Percentiles rank a stretch among this genome's conserved stretches.
Evolutionary conservation across 2,888 invertebrate species (phyloP).

Genomic region (Catocala nupta): DNA sequence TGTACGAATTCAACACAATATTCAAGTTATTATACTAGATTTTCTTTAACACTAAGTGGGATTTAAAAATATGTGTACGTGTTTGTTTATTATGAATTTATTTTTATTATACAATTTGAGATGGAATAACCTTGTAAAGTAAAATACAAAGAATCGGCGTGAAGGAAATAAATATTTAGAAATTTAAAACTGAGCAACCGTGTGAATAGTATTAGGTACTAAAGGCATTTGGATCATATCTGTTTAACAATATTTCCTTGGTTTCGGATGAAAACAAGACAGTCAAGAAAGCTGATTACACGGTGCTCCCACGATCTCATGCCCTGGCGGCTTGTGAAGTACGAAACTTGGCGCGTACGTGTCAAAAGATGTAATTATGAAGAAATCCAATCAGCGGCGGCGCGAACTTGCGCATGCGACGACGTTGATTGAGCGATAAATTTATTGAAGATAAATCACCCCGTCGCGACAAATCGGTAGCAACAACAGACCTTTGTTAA

Average conservation of each 20-base stretch:
- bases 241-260: constrained; percentile 63
- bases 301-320: constrained; percentile 86
- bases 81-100: too few species aligned
- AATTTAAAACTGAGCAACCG: too few species aligned
- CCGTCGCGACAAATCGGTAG: constrained; percentile 82
- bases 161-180: too few species aligned
- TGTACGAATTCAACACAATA: too few species aligned
- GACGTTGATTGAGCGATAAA: constrained; percentile 85
- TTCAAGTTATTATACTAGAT: too few species aligned
- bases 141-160: too few species aligned
- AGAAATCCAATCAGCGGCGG: constrained; percentile 85
- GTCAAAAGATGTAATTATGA: constrained; percentile 88
- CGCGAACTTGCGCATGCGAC: constrained; percentile 72
- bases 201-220: not conserved
- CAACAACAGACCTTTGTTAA: constrained; percentile 65
- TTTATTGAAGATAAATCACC: constrained; percentile 83
- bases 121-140: too few species aligned
- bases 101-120: too few species aligned
- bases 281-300: constrained; percentile 85
- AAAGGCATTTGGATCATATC: constrained; percentile 44
- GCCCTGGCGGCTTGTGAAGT: constrained; percentile 79
- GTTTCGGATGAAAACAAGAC: constrained; percentile 80
- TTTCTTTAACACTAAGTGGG: too few species aligned
- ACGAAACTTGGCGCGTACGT: constrained; percentile 86
- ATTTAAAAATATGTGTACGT: too few species aligned